Conservation (phyloP, 2,888 invertebrate genomes). For the Cactoblastis cactorum region DNA sequence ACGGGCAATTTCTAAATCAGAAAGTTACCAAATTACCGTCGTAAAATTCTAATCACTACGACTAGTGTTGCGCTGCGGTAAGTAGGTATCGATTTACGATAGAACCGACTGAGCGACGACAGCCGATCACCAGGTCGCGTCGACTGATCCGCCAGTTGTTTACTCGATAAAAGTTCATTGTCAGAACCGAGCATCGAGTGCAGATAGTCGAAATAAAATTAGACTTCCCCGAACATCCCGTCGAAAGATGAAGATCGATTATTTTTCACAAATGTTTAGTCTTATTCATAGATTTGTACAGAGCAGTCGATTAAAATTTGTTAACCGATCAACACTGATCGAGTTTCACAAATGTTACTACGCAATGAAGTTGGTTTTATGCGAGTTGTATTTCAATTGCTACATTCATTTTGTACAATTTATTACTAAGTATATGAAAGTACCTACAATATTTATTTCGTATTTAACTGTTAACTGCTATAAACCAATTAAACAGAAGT, state of each 20-base stretch:
- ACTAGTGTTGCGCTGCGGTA: conserved; percentile 53
- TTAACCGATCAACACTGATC: neutral
- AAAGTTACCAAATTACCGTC: conserved; percentile 56
- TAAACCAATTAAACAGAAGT: too few species aligned
- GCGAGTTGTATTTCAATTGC: neutral
- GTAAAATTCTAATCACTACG: conserved; percentile 58
- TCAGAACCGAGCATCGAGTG: conserved; percentile 57
- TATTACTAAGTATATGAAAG: too few species aligned
- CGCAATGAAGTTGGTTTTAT: neutral
- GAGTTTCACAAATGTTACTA: neutral
- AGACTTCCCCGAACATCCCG: conserved; percentile 53
- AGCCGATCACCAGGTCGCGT: conserved; percentile 63
- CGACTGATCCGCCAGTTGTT: conserved; percentile 67
- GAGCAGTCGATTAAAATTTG: neutral
- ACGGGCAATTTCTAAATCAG: conserved; percentile 34
- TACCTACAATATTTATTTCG: too few species aligned
- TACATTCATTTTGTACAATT: neutral
- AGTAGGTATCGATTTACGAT: conserved; percentile 66
- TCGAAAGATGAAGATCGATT: conserved; percentile 24
- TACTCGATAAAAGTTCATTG: conserved; percentile 73
- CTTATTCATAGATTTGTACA: conserved; percentile 1
- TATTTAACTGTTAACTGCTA: too few species aligned
- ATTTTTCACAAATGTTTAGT: conserved; percentile 12
- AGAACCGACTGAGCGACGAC: conserved; percentile 57
- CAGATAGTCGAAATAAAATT: conserved; percentile 66